These are phyloP conservation scores for Diabrotica undecimpunctata DNA, from an alignment of 1,140 invertebrate species.

Conservation along the genomic window DNA sequence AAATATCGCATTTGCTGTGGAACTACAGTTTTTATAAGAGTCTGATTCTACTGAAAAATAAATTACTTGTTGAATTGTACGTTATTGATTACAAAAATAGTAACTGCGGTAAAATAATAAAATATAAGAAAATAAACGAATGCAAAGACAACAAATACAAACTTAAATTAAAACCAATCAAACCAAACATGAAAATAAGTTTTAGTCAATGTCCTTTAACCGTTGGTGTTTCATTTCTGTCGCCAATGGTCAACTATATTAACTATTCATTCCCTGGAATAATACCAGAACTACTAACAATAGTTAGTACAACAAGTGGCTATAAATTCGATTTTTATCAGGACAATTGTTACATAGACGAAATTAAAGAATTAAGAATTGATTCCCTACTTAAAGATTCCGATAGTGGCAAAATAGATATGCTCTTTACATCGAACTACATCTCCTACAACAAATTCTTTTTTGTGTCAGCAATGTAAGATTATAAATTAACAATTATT, in stretches of 20 bases:
- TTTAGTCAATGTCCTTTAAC: neutral
- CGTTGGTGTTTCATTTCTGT: neutral
- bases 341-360: neutral
- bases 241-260: no score
- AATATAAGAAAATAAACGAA: conserved; percentile 1
- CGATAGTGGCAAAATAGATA: neutral
- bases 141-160: neutral
- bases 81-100: neutral
- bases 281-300: no score
- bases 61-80: neutral
- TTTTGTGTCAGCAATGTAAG: no score
- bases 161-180: neutral
- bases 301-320: no score
- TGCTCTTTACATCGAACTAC: no score
- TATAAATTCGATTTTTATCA: neutral
- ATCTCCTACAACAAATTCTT: no score
- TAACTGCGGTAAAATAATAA: neutral
- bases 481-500: no score
- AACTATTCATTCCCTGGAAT: no score
- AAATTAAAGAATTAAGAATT: neutral
- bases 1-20: neutral
- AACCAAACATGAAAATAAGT: neutral
- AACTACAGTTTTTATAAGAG: neutral
- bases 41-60: neutral
- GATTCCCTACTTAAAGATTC: neutral